Base-by-base conservation (phyloP, 2,888 invertebrate genomes). In the Cryptocheilus praepositus region DNA sequence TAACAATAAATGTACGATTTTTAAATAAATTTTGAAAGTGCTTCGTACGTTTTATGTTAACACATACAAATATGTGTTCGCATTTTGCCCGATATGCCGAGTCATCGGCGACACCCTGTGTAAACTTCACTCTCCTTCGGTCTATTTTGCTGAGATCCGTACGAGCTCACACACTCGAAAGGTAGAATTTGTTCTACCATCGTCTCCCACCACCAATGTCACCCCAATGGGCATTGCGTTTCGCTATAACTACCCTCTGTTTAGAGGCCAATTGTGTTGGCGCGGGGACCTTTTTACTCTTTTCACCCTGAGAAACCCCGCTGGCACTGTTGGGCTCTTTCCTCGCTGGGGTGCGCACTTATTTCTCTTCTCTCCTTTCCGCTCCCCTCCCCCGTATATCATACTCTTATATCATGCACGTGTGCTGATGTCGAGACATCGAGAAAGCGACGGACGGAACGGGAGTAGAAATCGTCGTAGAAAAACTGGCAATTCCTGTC, bases 201-300 rank as follows among this genome's bases (percentile, higher is more conserved):
- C 49, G n/a, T 49, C 49, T 49, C 49, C 49, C 49, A 18, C 49
- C 16, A 5, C 49, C n/a, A 54, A 19, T 53, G 70, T 68, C 74
- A 65, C 73, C 73, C 76, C 74, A 71, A 70, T 67, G 74, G 71
- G 79, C 81, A 73, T 73, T 76, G 75, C 82, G 72, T 83, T 83
- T 84, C 82, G 76, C 80, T 81, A 80, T 83, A 84, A 83, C 84
- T 84, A 83, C 84, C 82, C 83, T 83, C 82, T 83, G 83, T 85
- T 85, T 85, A 84, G 83, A 81, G 80, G 82, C 78, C 84, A 84
- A 84, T 84, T 83, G 83, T 83, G 78, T 77, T 71, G 75, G 68
- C 74, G 81, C 74, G 73, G 78, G 76, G 79, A 73, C 68, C 81
- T 82, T 80, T 82, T 81, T 78, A 80, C 75, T 81, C 80, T 74